Percentiles rank a stretch among this genome's conserved stretches.
phyloP scores from a whole-genome alignment of 2,888 invertebrate species.

The Sipunculus nudus region DNA sequence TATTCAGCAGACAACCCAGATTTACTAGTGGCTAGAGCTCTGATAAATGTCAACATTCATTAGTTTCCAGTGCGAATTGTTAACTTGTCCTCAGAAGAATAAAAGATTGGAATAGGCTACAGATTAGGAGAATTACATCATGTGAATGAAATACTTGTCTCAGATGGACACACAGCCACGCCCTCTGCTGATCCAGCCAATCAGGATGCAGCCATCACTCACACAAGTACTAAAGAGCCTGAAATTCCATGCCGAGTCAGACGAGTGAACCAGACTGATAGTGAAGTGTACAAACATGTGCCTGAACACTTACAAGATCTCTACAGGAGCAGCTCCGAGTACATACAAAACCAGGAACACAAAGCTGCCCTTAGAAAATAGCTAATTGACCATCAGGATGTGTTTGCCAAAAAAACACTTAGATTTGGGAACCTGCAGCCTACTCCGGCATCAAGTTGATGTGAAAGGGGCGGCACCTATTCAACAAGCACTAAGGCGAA shows the following conservation, averaged over 20 bases:
- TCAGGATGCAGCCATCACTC: too few relatives aligned
- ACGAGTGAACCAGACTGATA: too few relatives aligned
- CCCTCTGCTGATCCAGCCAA: too few relatives aligned
- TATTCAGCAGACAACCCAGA: too few relatives aligned
- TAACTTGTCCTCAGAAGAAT: neutral
- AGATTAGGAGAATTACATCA: neutral
- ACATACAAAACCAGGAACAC: neutral
- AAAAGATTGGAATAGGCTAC: neutral
- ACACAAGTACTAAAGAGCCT: too few relatives aligned
- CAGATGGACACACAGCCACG: neutral
- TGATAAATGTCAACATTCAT: neutral
- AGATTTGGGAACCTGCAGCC: constrained; percentile 1
- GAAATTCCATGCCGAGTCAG: too few relatives aligned
- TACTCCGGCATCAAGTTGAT: constrained; percentile 3
- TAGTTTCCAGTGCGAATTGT: neutral
- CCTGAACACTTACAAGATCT: too few relatives aligned
- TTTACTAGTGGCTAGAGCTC: neutral
- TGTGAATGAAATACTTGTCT: neutral
- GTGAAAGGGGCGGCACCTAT: constrained; percentile 9
- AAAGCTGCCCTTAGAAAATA: neutral
- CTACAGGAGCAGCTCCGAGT: too few relatives aligned
- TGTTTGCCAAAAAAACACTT: constrained; percentile 5
- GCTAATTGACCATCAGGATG: neutral
- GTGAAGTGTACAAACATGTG: too few relatives aligned
- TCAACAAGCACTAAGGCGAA: constrained; percentile 3